Evolutionary conservation across 2,797 vertebrate species (phyloP), one percentile per base, ranked within the genome.

Genomic region (Ctenopoma kingsleyae): DNA sequence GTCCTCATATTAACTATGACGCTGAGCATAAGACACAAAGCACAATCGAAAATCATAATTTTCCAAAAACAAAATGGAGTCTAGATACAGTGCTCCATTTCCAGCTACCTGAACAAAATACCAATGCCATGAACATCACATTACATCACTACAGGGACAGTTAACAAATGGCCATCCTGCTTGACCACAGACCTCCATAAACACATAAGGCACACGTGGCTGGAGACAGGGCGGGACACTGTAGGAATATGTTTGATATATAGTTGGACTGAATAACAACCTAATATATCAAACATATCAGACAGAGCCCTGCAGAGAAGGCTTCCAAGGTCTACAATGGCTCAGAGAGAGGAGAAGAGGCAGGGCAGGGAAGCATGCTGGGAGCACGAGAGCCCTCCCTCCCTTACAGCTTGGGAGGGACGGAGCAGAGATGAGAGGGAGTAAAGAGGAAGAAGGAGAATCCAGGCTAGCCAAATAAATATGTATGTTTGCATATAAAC

Each of bases 231-330:
- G 95, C 97, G 95, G 96, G 96, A 97, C 98, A 97, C 97, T 97
- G 97, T 99, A 98, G 96, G 96, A 98, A 99, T 99, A 99, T 99
- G 98, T 98, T 99, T 99, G 97, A 99, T 99, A 99, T 98, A 99
- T 98, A 99, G 98, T 98, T 99, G 98, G 96, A 97, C 96, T 96
- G 96, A 99, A 97, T 97, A 97, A 99, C 98, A 99, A 99, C 97
- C 98, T 99, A 99, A 99, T 99, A 99, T 99, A 99, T 99, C 97
- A 99, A 99, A 99, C 98, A 99, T 99, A 99, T 99, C 98, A 99
- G 95, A 98, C 98, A 99, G 97, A 97, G 97, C 93, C 96, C 94
- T 96, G 97, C 97, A 98, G 94, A 92, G 90, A 96, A 97, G 96
- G 94, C 96, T 94, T 97, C 96, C 96, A 95, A 27, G 94, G 93